phyloP scores from a whole-genome alignment of 2,113 vertebrate genomes.

The Leucosticte australis region DNA sequence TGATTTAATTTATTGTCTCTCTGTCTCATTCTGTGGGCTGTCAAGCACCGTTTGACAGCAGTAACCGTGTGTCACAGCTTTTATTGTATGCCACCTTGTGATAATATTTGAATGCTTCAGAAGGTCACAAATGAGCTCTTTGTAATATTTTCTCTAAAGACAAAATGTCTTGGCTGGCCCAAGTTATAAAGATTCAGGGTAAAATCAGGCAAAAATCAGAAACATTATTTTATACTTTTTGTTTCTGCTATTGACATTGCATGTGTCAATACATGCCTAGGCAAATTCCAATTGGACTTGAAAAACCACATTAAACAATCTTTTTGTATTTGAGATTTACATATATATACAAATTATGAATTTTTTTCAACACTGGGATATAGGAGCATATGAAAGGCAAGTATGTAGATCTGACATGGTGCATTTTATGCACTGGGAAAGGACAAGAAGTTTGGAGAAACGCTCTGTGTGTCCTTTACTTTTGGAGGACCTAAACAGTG shows the following conservation, averaged over 20 bases:
- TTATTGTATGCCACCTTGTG: background rate
- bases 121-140: background rate
- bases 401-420: background rate
- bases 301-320: background rate
- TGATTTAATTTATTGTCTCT: background rate
- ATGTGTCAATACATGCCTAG: background rate
- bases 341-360: background rate
- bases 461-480: background rate
- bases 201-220: background rate
- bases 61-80: background rate
- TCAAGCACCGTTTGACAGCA: background rate
- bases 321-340: background rate
- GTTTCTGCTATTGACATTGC: constrained; percentile 2
- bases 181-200: background rate
- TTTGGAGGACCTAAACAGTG: background rate
- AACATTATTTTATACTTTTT: background rate
- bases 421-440: background rate
- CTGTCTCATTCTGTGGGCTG: background rate
- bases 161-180: constrained; percentile 22
- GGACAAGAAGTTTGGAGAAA: constrained; percentile 13
- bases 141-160: background rate
- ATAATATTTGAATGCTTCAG: background rate
- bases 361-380: background rate
- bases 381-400: background rate
- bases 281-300: background rate